Evolutionary conservation across 2,113 vertebrate species (phyloP), one percentile per base, ranked within the genome.

Genomic region (Panthera leo): DNA sequence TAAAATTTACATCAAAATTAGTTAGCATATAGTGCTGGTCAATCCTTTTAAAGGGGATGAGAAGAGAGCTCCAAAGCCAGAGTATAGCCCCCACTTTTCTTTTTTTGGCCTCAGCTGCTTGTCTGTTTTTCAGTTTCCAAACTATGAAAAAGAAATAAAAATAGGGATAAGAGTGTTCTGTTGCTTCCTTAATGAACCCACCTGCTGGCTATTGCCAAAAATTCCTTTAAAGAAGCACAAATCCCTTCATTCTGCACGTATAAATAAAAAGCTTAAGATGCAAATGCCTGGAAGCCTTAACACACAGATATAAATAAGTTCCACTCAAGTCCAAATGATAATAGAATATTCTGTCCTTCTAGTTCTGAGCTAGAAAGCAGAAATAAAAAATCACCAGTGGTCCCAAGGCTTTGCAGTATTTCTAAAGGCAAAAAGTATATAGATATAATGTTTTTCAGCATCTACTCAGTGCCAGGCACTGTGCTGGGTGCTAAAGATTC

Each of bases 191-290:
- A 96, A 97, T 92, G 85, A 97, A 94, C 87, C 70, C 88, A 97
- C 95, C 97, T 96, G 95, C 95, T 94, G 84, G 87, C 84, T 71
- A 67, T 70, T 82, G 94, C 65, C 94, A 91, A 91, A 92, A 85
- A 94, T 95, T 71, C 91, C 95, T 97, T 91, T 94, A 92, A 95
- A 96, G 90, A 87, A 71, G 70, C 88, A 85, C 92, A 85, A 82
- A 51, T 85, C 92, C 87, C 87, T 87, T 87, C 68, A 23, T 97
- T 95, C 95, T 78, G 48, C 88, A 92, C 88, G 93, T 95, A 95
- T 92, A 96, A 98, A 96, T 90, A 87, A 97, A 97, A 80, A 95
- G 92, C 92, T 94, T 92, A 95, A 96, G 85, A 94, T 97, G 91
- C 85, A 97, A 97, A 96, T 94, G 88, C 71, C 95, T 78, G 25